phyloP scores from a whole-genome alignment of 2,797 vertebrate species.

The Cyclopterus lumpus region DNA sequence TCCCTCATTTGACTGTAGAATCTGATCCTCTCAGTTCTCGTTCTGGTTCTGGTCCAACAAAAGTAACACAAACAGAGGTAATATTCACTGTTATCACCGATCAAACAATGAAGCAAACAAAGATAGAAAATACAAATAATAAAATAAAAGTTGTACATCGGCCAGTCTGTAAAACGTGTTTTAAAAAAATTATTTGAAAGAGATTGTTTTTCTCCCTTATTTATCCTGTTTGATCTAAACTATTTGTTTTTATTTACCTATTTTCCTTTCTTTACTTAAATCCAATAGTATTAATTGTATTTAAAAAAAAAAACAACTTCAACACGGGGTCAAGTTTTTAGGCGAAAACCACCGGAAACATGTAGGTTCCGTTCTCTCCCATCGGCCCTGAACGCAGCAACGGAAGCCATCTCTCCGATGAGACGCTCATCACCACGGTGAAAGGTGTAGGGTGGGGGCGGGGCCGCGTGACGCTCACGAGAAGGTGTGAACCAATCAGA shows the following conservation, averaged over 20 bases:
- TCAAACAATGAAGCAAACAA: too few relatives aligned
- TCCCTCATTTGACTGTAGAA: too few relatives aligned
- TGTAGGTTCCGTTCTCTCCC: conserved; percentile 5
- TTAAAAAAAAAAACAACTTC: neutral
- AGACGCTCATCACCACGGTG: conserved; percentile 81
- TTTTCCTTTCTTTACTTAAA: neutral
- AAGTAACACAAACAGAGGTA: too few relatives aligned
- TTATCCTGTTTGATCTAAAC: neutral
- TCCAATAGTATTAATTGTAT: neutral
- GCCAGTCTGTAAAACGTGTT: neutral
- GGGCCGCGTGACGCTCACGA: conserved; percentile 61
- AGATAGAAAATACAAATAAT: too few relatives aligned
- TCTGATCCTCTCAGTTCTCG: too few relatives aligned
- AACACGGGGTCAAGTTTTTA: neutral
- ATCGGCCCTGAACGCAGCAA: conserved; percentile 9
- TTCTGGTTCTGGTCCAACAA: too few relatives aligned
- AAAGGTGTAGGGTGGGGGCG: conserved; percentile 68
- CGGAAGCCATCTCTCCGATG: conserved; percentile 68
- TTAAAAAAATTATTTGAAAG: too few relatives aligned
- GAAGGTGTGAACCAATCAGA: conserved; percentile 71
- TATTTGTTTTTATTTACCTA: neutral
- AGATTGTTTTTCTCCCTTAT: too few relatives aligned
- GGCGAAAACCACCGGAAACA: neutral
- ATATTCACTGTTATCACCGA: too few relatives aligned
- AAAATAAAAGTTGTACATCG: too few relatives aligned